Conservation (phyloP, 2,797 vertebrate genomes). For the Chiloscyllium punctatum region DNA sequence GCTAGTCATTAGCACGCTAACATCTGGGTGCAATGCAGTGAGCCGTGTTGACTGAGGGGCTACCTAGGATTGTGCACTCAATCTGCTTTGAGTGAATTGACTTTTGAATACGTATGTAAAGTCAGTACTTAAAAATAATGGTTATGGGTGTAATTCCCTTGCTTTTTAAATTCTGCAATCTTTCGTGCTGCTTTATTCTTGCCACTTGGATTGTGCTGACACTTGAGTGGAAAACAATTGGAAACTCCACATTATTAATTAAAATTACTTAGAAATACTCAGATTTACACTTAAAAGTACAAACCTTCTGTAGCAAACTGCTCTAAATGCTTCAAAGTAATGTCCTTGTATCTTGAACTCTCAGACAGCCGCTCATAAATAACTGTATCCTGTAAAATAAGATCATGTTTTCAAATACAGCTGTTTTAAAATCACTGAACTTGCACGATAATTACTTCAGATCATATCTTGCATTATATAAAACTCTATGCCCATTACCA, state of each 20-base stretch:
- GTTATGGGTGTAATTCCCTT: not conserved
- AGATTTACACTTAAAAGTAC: slow-evolving; percentile 36
- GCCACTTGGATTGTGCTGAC: not conserved
- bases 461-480: not conserved
- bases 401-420: slow-evolving; percentile 29
- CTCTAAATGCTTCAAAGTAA: slow-evolving; percentile 94
- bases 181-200: not conserved
- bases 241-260: not conserved
- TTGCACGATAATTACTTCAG: not conserved
- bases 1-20: not conserved
- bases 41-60: not conserved
- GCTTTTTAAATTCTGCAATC: not conserved
- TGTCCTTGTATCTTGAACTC: slow-evolving; percentile 93
- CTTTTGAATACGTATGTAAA: not conserved
- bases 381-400: slow-evolving; percentile 80
- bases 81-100: not conserved
- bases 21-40: not conserved
- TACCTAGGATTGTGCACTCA: not conserved
- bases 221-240: not conserved
- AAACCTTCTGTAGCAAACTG: slow-evolving; percentile 96
- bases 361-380: slow-evolving; percentile 95
- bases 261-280: not conserved
- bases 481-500: too few species aligned
- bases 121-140: not conserved
- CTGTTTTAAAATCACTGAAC: not conserved